Base-by-base conservation (phyloP, 2,113 vertebrate species). In the Nyctibius bracteatus region DNA sequence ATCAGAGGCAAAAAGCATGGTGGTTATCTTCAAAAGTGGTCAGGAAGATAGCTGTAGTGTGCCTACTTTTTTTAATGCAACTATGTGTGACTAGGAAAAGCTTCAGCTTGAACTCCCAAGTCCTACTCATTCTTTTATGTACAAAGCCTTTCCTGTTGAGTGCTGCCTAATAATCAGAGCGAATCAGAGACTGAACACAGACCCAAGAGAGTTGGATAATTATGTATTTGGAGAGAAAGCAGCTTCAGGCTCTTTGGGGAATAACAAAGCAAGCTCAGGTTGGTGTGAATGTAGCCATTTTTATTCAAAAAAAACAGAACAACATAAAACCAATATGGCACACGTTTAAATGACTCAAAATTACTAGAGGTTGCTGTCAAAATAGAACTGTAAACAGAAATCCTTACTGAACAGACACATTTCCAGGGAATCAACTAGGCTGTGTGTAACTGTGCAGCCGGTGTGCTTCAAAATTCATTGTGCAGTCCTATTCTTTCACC, bases 371-470 rank as follows among this genome's bases (percentile, higher is more conserved):
- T 6, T 49, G 35, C 24, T 79, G 31, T 66, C 66, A 49, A 82
- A 66, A 72, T 2, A 47, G 9, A 57, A 35, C 27, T 41, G 21
- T 59, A 78, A 78, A 88, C 28, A 72, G 70, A 68, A 94, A 43
- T n/a, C 43, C 46, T 62, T 8, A 5, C 31, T 62, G 35, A 88
- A 47, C 35, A 59, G 35, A 52, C 44, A 31, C 33, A 19, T 31
- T 88, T 54, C 47, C 51, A 62, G n/a, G 28, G 39, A 39, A 54
- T 49, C n/a, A 14, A 24, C 35, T 49, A 52, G 13, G 49, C 41
- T 74, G 5, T 18, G 28, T 2, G 4, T 25, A 89, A 8, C 21
- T 24, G 24, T 0, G 0, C 0, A 0, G 20, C 17, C 66, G 39
- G 12, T 2, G 23, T 54, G 21, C 52, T 44, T 67, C 57, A 61